Conservation (phyloP, 2,113 vertebrate species). For the Cacatua alba region DNA sequence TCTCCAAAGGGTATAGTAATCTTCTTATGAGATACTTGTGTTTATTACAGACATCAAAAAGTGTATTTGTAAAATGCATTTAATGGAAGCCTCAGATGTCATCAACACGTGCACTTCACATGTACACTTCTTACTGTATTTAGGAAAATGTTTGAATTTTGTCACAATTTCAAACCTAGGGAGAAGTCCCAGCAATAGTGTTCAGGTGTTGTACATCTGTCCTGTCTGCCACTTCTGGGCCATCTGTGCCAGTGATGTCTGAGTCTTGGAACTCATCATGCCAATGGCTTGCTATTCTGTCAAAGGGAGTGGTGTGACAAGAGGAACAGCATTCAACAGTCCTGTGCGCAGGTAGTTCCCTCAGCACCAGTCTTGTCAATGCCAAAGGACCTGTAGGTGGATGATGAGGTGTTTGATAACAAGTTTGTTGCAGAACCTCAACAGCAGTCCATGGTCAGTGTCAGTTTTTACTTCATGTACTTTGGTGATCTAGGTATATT, state of each 20-base stretch:
- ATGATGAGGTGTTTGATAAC: neutral
- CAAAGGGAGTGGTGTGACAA: neutral
- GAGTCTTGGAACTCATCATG: neutral
- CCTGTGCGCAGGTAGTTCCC: neutral
- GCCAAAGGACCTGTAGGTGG: neutral
- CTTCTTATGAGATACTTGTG: neutral
- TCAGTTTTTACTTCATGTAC: neutral
- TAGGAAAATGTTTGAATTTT: neutral
- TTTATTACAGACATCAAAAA: neutral
- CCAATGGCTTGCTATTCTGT: neutral
- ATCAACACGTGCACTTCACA: neutral
- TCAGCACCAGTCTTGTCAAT: neutral
- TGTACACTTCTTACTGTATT: neutral
- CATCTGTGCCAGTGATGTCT: neutral
- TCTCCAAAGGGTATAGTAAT: neutral
- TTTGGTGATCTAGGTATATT: neutral
- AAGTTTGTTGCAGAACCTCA: neutral
- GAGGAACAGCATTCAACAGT: neutral
- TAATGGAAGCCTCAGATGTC: neutral
- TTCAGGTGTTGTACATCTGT: neutral
- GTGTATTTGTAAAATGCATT: neutral
- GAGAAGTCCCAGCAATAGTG: neutral
- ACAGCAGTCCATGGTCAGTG: neutral
- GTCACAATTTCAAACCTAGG: neutral
- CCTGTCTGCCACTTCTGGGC: neutral